Evolutionary conservation across 2,888 invertebrate genomes (phyloP).

Genomic region (Phalera bucephala): DNA sequence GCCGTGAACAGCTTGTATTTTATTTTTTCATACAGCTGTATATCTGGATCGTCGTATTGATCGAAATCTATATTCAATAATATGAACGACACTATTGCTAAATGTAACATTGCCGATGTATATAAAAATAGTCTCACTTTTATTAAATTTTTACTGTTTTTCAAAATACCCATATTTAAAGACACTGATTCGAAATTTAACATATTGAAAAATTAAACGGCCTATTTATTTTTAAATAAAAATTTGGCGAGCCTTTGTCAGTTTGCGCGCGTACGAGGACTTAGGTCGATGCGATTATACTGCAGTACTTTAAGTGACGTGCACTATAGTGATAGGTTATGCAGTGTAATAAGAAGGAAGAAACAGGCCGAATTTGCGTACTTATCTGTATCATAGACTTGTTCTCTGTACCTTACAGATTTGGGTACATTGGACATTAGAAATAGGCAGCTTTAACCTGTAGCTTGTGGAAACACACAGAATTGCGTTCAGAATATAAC

Average conservation of each 20-base stretch:
- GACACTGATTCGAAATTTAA: slow-evolving; percentile 30
- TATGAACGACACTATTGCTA: slow-evolving; percentile 38
- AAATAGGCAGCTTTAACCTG: no score
- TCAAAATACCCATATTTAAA: slow-evolving; percentile 31
- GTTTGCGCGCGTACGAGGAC: slow-evolving; percentile 1
- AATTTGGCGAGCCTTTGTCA: background rate
- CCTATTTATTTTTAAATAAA: background rate
- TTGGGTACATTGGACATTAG: no score
- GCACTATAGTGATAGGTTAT: background rate
- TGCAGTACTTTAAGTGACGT: background rate
- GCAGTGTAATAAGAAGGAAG: no score
- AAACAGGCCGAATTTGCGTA: no score
- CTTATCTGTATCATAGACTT: no score
- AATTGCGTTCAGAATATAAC: no score
- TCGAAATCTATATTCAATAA: slow-evolving; percentile 57
- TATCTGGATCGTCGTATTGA: slow-evolving; percentile 45
- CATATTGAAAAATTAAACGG: slow-evolving; percentile 23
- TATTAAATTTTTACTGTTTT: slow-evolving; percentile 41
- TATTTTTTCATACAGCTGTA: slow-evolving; percentile 49
- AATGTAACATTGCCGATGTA: slow-evolving; percentile 39
- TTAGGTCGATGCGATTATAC: background rate
- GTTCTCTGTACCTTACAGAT: no score
- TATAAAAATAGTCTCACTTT: slow-evolving; percentile 58
- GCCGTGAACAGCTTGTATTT: slow-evolving; percentile 66
- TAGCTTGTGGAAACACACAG: no score